A percentile compares a stretch with the other conserved stretches of the same genome.
These are phyloP conservation scores for Yasuhikotakia modesta DNA, from an alignment of 2,797 vertebrate genomes.

Conservation along the genomic window DNA sequence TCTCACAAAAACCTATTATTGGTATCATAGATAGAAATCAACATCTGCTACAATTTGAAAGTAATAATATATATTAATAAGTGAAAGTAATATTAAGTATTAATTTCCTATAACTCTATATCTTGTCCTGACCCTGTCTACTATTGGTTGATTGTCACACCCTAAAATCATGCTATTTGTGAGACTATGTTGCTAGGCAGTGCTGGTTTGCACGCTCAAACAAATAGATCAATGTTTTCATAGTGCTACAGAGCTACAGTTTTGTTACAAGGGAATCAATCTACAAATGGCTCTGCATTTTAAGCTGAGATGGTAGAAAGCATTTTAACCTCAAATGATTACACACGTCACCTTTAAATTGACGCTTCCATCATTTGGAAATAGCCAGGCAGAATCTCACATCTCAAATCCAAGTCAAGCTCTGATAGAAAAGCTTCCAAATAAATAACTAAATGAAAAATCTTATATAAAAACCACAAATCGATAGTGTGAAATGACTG, in stretches of 20 bases:
- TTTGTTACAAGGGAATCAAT: neutral
- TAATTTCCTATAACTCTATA: neutral
- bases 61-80: neutral
- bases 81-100: too few relatives aligned
- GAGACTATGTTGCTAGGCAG: too few relatives aligned
- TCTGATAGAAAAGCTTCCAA: slow-evolving; percentile 29
- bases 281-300: neutral
- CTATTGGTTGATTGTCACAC: neutral
- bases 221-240: neutral
- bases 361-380: slow-evolving; percentile 9
- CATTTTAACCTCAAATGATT: neutral
- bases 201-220: neutral
- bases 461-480: slow-evolving; percentile 47
- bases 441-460: slow-evolving; percentile 47
- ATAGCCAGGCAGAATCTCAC: neutral
- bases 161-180: too few relatives aligned
- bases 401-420: neutral
- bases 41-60: neutral
- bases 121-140: neutral
- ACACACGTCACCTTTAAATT: neutral
- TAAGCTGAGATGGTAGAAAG: neutral
- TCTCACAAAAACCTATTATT: neutral
- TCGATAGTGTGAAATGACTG: slow-evolving; percentile 40
- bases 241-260: neutral
- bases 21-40: neutral